Evolutionary conservation across 2,888 invertebrate species (phyloP).

Genomic region (Melanotus villosus): DNA sequence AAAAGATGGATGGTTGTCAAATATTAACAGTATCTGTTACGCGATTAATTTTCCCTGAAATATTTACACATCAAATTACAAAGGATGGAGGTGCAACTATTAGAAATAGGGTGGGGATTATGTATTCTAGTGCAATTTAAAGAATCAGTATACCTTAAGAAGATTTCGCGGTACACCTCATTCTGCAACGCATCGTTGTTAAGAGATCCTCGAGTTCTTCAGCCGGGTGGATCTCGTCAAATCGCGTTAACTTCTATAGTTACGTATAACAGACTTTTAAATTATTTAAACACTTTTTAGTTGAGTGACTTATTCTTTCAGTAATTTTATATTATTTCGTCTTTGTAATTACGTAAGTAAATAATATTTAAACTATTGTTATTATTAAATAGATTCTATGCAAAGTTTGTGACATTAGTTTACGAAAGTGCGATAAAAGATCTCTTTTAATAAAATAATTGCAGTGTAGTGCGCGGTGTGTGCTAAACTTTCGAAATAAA

Average conservation of each 20-base stretch:
- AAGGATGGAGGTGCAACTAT: constrained; percentile 25
- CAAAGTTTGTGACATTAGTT: constrained; percentile 29
- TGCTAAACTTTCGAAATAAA: constrained; percentile 34
- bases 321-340: too few species aligned
- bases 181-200: constrained; percentile 42
- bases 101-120: constrained; percentile 46
- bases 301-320: too few species aligned
- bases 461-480: constrained; percentile 33
- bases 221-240: neutral
- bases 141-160: constrained; percentile 48
- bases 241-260: too few species aligned
- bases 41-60: constrained; percentile 11
- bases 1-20: neutral
- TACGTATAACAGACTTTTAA: too few species aligned
- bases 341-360: too few species aligned
- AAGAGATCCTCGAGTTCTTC: constrained; percentile 24
- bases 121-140: constrained; percentile 51
- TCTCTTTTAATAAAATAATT: constrained; percentile 33
- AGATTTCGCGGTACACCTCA: constrained; percentile 51
- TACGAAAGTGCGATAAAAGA: constrained; percentile 34
- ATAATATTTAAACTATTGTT: too few species aligned
- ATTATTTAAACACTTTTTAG: too few species aligned
- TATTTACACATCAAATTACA: neutral
- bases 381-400: neutral
- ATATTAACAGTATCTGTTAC: neutral